Base-by-base conservation (phyloP, 2,888 invertebrate species). In the Odontothrips loti region DNA sequence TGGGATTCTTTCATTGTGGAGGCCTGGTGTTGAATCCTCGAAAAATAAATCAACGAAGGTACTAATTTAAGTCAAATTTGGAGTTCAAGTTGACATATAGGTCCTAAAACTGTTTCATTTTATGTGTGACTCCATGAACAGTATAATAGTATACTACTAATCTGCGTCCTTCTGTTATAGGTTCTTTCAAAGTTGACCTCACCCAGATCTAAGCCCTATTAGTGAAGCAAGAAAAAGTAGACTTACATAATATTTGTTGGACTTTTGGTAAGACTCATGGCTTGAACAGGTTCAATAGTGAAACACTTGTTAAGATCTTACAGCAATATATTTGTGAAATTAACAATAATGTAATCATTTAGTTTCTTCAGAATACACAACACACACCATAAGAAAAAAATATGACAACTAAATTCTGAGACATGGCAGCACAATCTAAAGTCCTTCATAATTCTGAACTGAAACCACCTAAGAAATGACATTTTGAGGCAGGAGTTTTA, bases 1-100 rank as follows among this genome's bases (percentile, higher is more conserved):
- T n/a, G 93, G 93, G 20, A 87, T 91, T 78, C 85, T 95, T 17
- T 90, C 91, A 85, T 87, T 92, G 78, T 95, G 95, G 95, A 88
- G 88, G 82, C 86, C 86, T 84, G 83, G 84, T 27, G 20, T 79
- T 79, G 68, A 75, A 23, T 12, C 23, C 10, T n/a, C 4, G 23
- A 23, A 23, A 1, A 27, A 75, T 23, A 75, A 75, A 12, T 23
- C 68, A 9, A 4, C 27, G 8, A 75, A 75, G 68, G 68, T 75
- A 27, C 17, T 20, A 11, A 58, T 58, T 17, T 8, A 15, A 58
- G 17, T 58, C 58, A 58, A 58, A 8, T 17, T 58, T 15, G 6
- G 34, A 43, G 3, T 43, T 43, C 3, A 43, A 6, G 34, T 43
- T 43, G 34, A 43, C 6, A n/a, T n/a, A n/a, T n/a, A n/a, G n/a